Conservation (phyloP, 2,113 vertebrate species). For the Dipodomys stephensi region DNA sequence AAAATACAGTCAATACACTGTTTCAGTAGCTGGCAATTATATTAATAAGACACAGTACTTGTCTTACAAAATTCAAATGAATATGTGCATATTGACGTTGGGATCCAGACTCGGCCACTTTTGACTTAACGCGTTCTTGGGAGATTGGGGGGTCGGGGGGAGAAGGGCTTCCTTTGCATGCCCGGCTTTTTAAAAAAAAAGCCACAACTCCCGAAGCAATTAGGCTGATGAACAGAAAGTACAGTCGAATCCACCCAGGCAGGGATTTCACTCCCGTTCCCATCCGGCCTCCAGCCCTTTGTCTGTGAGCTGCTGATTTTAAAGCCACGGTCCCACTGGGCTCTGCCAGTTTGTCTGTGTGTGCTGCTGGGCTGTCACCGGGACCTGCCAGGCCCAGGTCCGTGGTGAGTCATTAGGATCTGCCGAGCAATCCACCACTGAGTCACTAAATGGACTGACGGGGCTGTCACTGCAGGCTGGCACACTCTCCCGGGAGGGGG, state of each 20-base stretch:
- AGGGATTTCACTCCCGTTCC: background rate
- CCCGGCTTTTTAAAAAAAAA: background rate
- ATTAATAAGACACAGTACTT: slow-evolving; percentile 27
- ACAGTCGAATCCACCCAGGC: background rate
- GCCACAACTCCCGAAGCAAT: slow-evolving; percentile 9
- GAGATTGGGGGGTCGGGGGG: background rate
- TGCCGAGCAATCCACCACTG: background rate
- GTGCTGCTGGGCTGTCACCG: background rate
- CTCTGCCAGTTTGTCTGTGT: background rate
- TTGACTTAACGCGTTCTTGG: background rate
- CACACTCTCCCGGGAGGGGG: background rate
- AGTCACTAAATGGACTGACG: background rate
- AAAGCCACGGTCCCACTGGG: slow-evolving; percentile 30
- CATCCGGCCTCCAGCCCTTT: background rate
- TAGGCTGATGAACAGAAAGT: background rate
- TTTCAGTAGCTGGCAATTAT: slow-evolving; percentile 40
- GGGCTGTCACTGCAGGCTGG: background rate
- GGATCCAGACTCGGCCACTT: background rate
- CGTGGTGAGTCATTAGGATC: slow-evolving; percentile 4
- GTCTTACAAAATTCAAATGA: background rate
- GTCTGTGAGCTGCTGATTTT: slow-evolving; percentile 42
- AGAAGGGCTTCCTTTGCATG: background rate
- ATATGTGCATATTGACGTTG: fast-evolving
- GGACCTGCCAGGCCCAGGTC: background rate
- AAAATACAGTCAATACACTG: background rate